phyloP scores from a whole-genome alignment of 2,113 vertebrate genomes.

The Scophthalmus maximus region DNA sequence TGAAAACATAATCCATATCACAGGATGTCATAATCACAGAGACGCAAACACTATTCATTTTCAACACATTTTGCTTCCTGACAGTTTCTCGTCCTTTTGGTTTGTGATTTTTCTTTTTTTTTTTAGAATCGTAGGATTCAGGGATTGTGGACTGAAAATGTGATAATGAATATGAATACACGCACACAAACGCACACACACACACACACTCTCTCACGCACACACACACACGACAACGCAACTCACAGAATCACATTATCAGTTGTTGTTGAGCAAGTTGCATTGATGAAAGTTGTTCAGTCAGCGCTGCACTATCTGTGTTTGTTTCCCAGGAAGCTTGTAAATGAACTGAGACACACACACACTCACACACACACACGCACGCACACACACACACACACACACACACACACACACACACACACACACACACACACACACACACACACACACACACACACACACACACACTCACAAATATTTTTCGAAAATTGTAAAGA shows the following conservation, averaged over 20 bases:
- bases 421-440: too few relatives aligned
- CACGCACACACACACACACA: background rate
- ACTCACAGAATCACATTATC: slow-evolving; percentile 11
- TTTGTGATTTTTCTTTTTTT: too few relatives aligned
- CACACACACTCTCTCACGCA: slow-evolving; percentile 4
- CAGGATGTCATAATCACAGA: background rate
- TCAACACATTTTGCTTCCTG: background rate
- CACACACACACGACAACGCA: slow-evolving; percentile 4
- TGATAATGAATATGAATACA: too few relatives aligned
- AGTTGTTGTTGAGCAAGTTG: slow-evolving; percentile 28
- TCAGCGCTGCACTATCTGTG: slow-evolving; percentile 30
- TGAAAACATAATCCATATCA: too few relatives aligned
- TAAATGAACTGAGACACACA: background rate
- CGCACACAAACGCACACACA: background rate
- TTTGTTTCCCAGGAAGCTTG: slow-evolving; percentile 21
- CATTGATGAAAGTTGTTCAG: slow-evolving; percentile 7
- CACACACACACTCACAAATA: too few relatives aligned
- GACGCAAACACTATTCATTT: too few relatives aligned
- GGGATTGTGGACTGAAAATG: too few relatives aligned
- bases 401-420: too few relatives aligned
- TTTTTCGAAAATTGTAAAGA: too few relatives aligned
- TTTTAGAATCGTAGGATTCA: too few relatives aligned
- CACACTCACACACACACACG: background rate
- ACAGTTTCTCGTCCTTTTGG: too few relatives aligned
- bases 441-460: too few relatives aligned